Evolutionary conservation across 2,797 vertebrate genomes (phyloP).

Genomic region (Hozukius guyotensis): DNA sequence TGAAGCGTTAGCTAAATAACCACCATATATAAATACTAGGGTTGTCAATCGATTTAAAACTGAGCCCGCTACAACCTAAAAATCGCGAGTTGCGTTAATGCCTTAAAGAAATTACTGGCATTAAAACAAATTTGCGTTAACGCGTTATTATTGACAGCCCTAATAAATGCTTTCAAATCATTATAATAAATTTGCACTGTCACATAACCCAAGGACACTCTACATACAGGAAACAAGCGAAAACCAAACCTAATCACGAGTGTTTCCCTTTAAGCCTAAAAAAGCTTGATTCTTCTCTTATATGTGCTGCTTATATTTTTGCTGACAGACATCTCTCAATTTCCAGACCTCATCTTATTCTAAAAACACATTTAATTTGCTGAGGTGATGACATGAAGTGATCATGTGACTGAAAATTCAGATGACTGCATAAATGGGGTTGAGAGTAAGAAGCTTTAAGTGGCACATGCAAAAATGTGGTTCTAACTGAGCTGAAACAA

Average conservation of each 20-base stretch:
- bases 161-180: background rate
- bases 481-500: conserved; percentile 50
- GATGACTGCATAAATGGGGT: conserved; percentile 67
- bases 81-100: no score
- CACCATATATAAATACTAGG: no score
- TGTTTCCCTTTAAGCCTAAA: conserved; percentile 45
- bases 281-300: background rate
- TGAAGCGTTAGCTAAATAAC: background rate
- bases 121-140: no score
- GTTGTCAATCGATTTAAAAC: no score
- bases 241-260: background rate
- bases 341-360: conserved; percentile 12
- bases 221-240: background rate
- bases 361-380: conserved; percentile 27
- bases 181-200: background rate
- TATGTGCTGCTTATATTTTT: background rate
- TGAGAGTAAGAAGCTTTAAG: conserved; percentile 72
- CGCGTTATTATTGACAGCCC: no score
- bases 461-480: conserved; percentile 74
- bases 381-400: conserved; percentile 65
- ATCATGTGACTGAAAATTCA: conserved; percentile 54
- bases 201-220: background rate
- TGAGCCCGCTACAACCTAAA: no score
- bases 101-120: no score
- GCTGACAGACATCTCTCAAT: background rate